These are phyloP conservation scores for Globodera ellingtonae DNA, from an alignment of 1,140 invertebrate genomes.

Conservation along the genomic window DNA sequence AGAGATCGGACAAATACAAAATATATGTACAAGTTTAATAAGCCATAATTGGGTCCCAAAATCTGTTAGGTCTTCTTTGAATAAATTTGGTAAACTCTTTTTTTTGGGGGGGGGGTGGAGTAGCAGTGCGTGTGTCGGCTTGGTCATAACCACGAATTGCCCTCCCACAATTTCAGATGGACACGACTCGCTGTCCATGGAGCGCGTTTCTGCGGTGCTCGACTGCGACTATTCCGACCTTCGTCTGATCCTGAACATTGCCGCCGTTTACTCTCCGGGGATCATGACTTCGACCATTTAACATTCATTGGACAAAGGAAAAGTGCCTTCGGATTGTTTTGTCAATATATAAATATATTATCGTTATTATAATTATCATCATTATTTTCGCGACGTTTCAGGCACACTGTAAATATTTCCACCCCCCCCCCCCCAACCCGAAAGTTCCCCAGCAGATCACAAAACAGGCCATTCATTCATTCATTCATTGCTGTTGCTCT, in stretches of 20 bases:
- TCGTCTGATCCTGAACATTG: constrained; percentile 55
- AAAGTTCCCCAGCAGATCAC: not conserved
- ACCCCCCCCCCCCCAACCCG: not conserved
- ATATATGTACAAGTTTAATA: too few species aligned
- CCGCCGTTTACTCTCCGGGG: constrained; percentile 53
- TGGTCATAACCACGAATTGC: not conserved
- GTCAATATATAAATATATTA: not conserved
- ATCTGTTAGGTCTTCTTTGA: too few species aligned
- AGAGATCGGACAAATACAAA: too few species aligned
- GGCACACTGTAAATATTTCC: not conserved
- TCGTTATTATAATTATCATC: not conserved
- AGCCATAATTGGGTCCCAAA: not conserved
- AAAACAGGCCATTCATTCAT: not conserved
- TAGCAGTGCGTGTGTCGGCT: not conserved
- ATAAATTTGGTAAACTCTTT: too few species aligned
- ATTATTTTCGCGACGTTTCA: not conserved
- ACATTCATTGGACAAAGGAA: not conserved
- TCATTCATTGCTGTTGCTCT: not conserved
- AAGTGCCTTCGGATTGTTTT: not conserved
- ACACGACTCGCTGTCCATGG: constrained; percentile 30
- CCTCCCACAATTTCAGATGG: constrained; percentile 7
- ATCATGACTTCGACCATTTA: constrained; percentile 29
- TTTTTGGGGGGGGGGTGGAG: too few species aligned
- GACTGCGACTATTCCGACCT: constrained; percentile 58
- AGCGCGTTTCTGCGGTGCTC: constrained; percentile 50